Base-by-base conservation (phyloP, 2,888 invertebrate species). In the Lacanobia wlatinum region DNA sequence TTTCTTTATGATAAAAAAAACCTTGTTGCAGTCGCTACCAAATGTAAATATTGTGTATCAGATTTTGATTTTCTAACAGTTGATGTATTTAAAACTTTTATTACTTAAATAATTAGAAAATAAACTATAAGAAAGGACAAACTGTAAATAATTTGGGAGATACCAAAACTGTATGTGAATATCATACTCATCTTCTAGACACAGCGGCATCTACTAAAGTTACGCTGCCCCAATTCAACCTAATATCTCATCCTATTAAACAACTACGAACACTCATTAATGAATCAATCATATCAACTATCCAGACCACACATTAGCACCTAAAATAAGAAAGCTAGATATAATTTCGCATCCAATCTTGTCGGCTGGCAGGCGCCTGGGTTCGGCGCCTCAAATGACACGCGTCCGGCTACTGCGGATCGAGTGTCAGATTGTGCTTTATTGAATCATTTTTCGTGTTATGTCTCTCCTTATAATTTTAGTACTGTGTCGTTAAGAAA, bases 371-470 rank as follows among this genome's bases (percentile, higher is more conserved):
- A 83, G 90, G 87, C 87, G 88, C 87, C 84, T 77, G 73, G 60
- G 80, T 82, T 85, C 84, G 89, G 90, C 90, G 90, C 91, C 88
- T 89, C 88, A 84, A 86, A 87, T 89, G 83, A 83, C 83, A 78
- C 66, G 81, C 84, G 84, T 89, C 89, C 90, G 89, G 90, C 86
- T 68, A 77, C 76, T 67, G 64, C 10, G 71, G 72, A 70, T 86
- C 77, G 61, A 53, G 75, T 84, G 76, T 75, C 83, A 84, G 86
- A 82, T 82, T 84, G 70, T 53, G 82, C 67, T 72, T 74, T 70
- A 81, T 86, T 78, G 65, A 71, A 82, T 65, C 64, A 75, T 18
- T 48, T 48, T 48, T 48, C 68, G 50, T 78, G 10, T 48, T 53
- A 21, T 46, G 53, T 55, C 52, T 55, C 52, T 67, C 59, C 46